Conservation (phyloP, 1,140 invertebrate genomes). For the Maconellicoccus hirsutus region DNA sequence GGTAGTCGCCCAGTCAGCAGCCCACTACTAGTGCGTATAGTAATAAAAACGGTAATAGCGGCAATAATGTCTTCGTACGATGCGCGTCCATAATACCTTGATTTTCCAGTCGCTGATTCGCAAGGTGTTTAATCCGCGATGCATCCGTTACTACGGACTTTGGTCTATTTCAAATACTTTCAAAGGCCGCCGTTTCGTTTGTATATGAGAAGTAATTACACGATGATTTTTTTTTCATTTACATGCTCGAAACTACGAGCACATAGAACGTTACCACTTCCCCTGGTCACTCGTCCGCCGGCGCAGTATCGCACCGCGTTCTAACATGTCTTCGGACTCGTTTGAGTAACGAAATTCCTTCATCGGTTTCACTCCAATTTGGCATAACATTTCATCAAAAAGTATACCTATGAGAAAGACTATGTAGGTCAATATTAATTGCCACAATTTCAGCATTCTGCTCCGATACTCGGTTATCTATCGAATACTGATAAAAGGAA, state of each 20-base stretch:
- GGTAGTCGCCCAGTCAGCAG: neutral
- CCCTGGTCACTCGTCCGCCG: too few species aligned
- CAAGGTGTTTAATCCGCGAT: neutral
- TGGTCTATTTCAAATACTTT: neutral
- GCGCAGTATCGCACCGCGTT: neutral
- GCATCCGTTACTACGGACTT: too few species aligned
- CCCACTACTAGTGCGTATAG: conserved; percentile 2
- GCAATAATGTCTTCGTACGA: neutral
- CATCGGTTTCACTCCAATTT: neutral
- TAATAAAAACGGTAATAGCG: neutral
- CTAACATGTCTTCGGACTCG: neutral
- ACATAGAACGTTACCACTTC: too few species aligned
- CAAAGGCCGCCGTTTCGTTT: neutral
- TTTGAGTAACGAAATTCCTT: neutral
- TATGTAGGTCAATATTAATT: neutral
- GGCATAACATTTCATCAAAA: neutral
- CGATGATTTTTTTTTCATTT: too few species aligned
- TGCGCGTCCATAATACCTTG: neutral
- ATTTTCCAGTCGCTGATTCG: neutral
- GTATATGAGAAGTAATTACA: too few species aligned
- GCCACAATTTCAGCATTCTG: neutral
- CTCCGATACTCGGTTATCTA: neutral
- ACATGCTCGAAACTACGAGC: too few species aligned
- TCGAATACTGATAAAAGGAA: neutral
- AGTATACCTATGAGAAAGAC: too few species aligned